Base-by-base conservation (phyloP, 2,797 vertebrate species). In the Toxotes lorentzi region DNA sequence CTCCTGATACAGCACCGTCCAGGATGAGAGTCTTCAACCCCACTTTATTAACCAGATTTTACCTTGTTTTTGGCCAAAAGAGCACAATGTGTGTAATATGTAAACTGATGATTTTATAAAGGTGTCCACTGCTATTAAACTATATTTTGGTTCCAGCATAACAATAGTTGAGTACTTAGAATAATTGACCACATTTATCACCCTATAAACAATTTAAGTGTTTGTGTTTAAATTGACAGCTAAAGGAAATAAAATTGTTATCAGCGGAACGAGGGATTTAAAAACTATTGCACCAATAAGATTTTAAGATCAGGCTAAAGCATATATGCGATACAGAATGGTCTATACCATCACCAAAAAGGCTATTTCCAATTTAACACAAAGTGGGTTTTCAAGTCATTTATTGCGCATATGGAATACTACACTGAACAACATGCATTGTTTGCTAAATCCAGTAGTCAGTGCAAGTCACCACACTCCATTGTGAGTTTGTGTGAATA, bases 391-490 rank as follows among this genome's bases (percentile, higher is more conserved):
- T 78, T 66, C 41, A 80, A 32, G 43, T 66, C 69, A 76, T 66
- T 78, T 60, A 65, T 27, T 43, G 72, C 87, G 77, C 76, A 81
- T 60, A 67, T 60, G 56, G 7, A 76, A 82, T 70, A 76, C 38
- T 63, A 76, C 82, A 74, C 76, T 63, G 38, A 82, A 77, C 76
- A 73, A 61, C 87, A 82, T 91, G 86, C 92, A 90, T 86, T 86
- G 62, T 89, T 83, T 58, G 41, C 48, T 48, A 88, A 90, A 87
- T 84, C 76, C 76, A 88, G 74, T 68, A 56, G 59, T 86, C 77
- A 86, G 75, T 85, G 67, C 62, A 85, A 78, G 59, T 73, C 72
- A 86, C 81, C 73, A 86, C 84, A 91, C 51, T 47, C 80, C 68
- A 83, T 53, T 83, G 85, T 87, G 72, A 88, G 78, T 85, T 76